Base-by-base conservation (phyloP, 2,797 vertebrate genomes). In the Oreochromis grahami region DNA sequence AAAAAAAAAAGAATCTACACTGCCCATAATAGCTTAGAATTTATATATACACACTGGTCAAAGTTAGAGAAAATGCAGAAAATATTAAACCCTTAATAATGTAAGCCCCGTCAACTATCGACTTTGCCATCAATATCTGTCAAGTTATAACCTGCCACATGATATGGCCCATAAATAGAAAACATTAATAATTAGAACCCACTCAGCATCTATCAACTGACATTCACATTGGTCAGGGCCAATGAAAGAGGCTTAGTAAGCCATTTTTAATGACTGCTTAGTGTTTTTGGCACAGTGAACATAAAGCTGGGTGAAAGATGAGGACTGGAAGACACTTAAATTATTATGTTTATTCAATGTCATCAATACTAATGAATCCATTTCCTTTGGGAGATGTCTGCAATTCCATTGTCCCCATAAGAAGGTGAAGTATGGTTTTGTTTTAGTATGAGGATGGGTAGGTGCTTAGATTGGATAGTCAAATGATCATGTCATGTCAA, bases 341-440 rank as follows among this genome's bases (percentile, higher is more conserved):
- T 52, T 55, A 90, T 60, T 87, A 84, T 55, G 65, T 55, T 41
- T 65, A 68, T 81, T 34, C 26, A 78, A 65, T 8, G 32, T 24
- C 72, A 87, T 87, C 77, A 87, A 87, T 80, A 80, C 68, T 52
- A 80, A 32, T 43, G 76, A 72, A 72, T 58, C 24, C 6, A 14
- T 78, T 56, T 83, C 85, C 56, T 48, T 9, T 43, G 87, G 38
- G 83, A 85, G 34, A 12, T 53, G 29, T 12, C 24, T 17, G 43
- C 74, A 79, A 83, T 86, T 86, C 90, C n/a, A 84, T 78, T 76
- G 78, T 26, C 34, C 29, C 55, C 38, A 78, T 2, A 9, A 78
- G 3, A 76, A 84, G 79, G 17, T 65, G 26, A n/a, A 41, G 12
- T 14, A 77, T 11, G 32, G 45, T 26, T 13, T 6, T 24, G 21